phyloP scores from a whole-genome alignment of 2,113 vertebrate species.

The Propithecus coquereli region DNA sequence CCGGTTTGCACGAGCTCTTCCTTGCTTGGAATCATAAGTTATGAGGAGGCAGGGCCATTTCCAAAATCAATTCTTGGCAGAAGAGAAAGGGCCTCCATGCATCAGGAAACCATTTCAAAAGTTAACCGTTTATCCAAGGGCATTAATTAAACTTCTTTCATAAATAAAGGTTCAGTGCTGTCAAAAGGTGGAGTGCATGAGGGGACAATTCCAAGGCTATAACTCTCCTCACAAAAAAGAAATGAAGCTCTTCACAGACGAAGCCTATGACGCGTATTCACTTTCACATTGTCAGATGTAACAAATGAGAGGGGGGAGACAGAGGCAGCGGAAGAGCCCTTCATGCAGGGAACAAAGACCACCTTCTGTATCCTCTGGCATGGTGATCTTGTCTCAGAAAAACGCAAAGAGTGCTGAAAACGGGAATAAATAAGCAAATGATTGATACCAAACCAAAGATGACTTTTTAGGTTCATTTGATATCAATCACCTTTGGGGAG shows the following conservation, averaged over 20 bases:
- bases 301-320: slow-evolving; percentile 23
- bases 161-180: slow-evolving; percentile 64
- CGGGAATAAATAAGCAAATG: slow-evolving; percentile 59
- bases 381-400: background rate
- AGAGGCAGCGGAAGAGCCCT: background rate
- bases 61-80: slow-evolving; percentile 68
- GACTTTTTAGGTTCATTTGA: slow-evolving; percentile 46
- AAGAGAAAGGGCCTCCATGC: slow-evolving; percentile 49
- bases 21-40: slow-evolving; percentile 49
- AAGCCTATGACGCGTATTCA: slow-evolving; percentile 47
- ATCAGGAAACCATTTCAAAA: slow-evolving; percentile 66
- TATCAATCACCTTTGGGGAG: slow-evolving; percentile 10
- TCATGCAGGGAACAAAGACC: slow-evolving; percentile 43
- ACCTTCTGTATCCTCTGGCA: background rate
- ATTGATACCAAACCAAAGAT: slow-evolving; percentile 39
- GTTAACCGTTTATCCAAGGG: slow-evolving; percentile 65
- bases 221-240: slow-evolving; percentile 13
- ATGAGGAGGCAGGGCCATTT: slow-evolving; percentile 42
- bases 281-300: slow-evolving; percentile 19
- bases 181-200: slow-evolving; percentile 43
- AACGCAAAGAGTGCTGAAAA: slow-evolving; percentile 1
- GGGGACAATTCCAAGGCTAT: slow-evolving; percentile 43
- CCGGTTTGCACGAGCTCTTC: background rate
- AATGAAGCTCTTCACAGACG: slow-evolving; percentile 37
- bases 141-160: slow-evolving; percentile 71